Percentiles rank a stretch among this genome's conserved stretches.
phyloP scores from a whole-genome alignment of 2,113 vertebrate species.

The Ammospiza caudacuta region DNA sequence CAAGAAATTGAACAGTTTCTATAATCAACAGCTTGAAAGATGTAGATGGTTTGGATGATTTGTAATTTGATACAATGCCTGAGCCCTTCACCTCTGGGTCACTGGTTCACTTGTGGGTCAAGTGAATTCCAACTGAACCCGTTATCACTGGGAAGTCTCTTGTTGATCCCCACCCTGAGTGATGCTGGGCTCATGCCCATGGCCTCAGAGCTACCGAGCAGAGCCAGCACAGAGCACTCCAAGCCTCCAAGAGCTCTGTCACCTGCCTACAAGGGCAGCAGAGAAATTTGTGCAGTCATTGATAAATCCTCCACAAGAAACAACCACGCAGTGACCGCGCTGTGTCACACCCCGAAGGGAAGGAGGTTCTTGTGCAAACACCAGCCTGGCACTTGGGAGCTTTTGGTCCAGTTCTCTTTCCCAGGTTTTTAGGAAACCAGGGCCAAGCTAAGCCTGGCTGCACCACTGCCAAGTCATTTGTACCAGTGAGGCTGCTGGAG shows the following conservation, averaged over 20 bases:
- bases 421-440: background rate
- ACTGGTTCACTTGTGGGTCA: conserved; percentile 32
- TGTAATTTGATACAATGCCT: background rate
- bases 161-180: background rate
- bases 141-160: background rate
- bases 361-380: background rate
- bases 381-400: background rate
- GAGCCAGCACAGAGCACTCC: background rate
- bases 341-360: background rate
- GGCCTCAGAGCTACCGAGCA: background rate
- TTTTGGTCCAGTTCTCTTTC: background rate
- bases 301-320: background rate
- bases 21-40: conserved; percentile 28
- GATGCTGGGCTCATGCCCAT: background rate
- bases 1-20: conserved; percentile 28
- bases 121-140: conserved; percentile 13
- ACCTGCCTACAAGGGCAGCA: fast-evolving
- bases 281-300: background rate
- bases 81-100: conserved; percentile 35
- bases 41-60: background rate
- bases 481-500: background rate
- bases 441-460: background rate
- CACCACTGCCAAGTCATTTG: background rate
- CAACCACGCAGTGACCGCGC: fast-evolving
- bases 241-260: background rate